Evolutionary conservation across 2,797 vertebrate genomes (phyloP), one percentile per base, ranked within the genome.

Genomic region (Hippopotamyrus pictus): DNA sequence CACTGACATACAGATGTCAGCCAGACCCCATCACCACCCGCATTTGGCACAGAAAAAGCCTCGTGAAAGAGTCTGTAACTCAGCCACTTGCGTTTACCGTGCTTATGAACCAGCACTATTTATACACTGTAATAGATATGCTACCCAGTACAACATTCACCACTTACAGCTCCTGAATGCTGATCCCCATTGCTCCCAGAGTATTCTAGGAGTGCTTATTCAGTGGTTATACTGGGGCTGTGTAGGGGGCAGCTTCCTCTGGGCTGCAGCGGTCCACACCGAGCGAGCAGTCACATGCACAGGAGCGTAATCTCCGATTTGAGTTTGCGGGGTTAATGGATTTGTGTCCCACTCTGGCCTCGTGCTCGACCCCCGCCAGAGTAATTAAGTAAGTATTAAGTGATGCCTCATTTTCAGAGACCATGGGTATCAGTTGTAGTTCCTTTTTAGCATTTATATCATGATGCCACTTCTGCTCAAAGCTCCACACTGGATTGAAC

Each of bases 401-500:
- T 17, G 3, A 76, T 48, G 37, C 44, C 44, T 19, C 79, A 46
- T 44, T 83, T 83, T 85, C 46, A 51, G 41, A 25, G 48, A 85
- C 44, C 44, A 85, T 25, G 5, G 12, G 8, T 51, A 84, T n/a
- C 48, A 51, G 48, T 19, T 37, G 11, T 12, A 54, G 50, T 9
- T 86, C 29, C 50, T 17, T 25, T 65, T 88, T 19, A 86, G 29
- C 2, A 0, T 54, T 48, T 48, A 12, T 73, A 29, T 51, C 19
- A 29, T 6, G 7, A 14, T 88, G 62, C 22, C 22, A 88, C 87
- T 73, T 62, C 65, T 51, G 41, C 44, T 76, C 87, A 88, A 51
- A 88, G 62, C 87, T 76, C 69, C 65, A 73, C 87, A 88, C 87
- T 88, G 87, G 87, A 88, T 76, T 73, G 51, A 76, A 46, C 69